Evolutionary conservation across 2,113 vertebrate species (phyloP).

Genomic region (Myrmecobius fasciatus): DNA sequence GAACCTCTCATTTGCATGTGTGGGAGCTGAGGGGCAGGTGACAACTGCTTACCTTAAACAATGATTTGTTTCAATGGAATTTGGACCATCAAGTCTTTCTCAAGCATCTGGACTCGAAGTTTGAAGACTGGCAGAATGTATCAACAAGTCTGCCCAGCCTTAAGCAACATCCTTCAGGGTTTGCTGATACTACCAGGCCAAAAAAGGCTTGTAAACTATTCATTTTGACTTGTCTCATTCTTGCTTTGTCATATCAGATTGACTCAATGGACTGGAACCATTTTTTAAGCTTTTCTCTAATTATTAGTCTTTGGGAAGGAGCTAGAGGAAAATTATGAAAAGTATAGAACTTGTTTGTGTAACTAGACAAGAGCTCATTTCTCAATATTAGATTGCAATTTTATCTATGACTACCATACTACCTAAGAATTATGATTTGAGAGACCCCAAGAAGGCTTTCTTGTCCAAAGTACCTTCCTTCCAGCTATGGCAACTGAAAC

Average conservation of each 20-base stretch:
- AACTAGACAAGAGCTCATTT: neutral
- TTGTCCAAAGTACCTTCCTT: neutral
- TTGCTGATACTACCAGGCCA: neutral
- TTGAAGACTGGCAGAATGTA: neutral
- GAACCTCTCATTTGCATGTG: constrained; percentile 45
- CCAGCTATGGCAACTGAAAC: neutral
- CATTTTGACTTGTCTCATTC: neutral
- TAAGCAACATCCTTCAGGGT: neutral
- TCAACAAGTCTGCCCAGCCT: neutral
- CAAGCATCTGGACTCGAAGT: neutral
- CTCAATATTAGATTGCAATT: neutral
- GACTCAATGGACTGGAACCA: neutral
- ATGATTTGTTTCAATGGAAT: constrained; percentile 25
- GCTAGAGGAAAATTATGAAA: neutral
- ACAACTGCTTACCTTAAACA: constrained; percentile 20
- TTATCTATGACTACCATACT: neutral
- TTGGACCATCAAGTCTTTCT: constrained; percentile 54
- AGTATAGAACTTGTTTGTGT: neutral
- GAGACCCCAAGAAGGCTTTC: neutral
- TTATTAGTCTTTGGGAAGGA: constrained; percentile 15
- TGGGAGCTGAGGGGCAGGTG: neutral
- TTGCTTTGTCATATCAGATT: neutral
- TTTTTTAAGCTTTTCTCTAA: neutral
- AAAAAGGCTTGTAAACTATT: neutral
- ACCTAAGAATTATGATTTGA: neutral